Conservation (phyloP, 2,888 invertebrate genomes). For the Acleris sparsana region DNA sequence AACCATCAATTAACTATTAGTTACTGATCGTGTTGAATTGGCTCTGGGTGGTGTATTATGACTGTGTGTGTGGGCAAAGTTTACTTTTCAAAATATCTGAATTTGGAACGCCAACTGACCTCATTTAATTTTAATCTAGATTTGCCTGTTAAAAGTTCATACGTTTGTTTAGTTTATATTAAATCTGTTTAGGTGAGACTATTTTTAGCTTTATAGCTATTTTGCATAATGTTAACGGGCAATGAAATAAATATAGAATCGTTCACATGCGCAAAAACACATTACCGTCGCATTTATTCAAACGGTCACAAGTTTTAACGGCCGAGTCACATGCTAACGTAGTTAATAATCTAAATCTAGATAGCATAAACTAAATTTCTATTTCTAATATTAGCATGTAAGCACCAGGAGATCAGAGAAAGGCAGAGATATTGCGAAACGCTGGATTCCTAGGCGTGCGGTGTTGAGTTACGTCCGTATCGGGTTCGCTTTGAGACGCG, state of each 20-base stretch:
- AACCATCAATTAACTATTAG: conserved; percentile 20
- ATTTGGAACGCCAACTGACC: too few species aligned
- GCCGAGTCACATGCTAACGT: conserved; percentile 25
- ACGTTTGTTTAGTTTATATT: conserved; percentile 5
- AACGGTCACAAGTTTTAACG: conserved; percentile 19
- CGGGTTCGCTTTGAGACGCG: conserved; percentile 66
- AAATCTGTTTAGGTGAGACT: conserved; percentile 3
- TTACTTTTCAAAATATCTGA: not conserved
- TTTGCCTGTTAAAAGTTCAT: not conserved
- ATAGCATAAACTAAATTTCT: conserved; percentile 30
- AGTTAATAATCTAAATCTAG: conserved; percentile 4
- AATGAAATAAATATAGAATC: conserved; percentile 23
- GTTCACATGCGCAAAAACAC: conserved; percentile 23
- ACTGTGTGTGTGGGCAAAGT: not conserved
- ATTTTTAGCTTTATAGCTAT: conserved; percentile 12
- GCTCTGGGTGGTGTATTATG: not conserved
- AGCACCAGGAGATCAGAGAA: conserved; percentile 45
- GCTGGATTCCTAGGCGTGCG: conserved; percentile 63
- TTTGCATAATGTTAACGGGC: conserved; percentile 24
- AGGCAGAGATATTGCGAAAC: conserved; percentile 56
- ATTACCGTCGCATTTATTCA: conserved; percentile 25
- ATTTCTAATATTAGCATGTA: conserved; percentile 35
- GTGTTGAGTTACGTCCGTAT: conserved; percentile 67
- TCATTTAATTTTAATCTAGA: not conserved
- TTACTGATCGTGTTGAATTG: conserved; percentile 6